Evolutionary conservation across 37 sponge, comb jelly and placozoan species (phyloP).

Genomic region (Haliclona indistincta): DNA sequence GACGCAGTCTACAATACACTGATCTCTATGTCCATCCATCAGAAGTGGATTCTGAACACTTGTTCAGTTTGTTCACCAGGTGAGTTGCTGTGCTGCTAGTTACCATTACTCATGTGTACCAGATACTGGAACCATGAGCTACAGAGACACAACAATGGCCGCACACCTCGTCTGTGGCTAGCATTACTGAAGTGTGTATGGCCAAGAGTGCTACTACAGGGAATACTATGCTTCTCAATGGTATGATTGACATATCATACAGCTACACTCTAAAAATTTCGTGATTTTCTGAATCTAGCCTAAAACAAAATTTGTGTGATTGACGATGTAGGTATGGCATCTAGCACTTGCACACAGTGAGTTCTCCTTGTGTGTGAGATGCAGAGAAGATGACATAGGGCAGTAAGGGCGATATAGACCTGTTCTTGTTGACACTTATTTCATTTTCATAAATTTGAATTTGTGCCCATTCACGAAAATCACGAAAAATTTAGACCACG

Average conservation of each 20-base stretch:
- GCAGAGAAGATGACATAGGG: no score
- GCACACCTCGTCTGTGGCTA: constrained; percentile 38
- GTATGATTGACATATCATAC: constrained; percentile 9
- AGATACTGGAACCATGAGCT: constrained; percentile 59
- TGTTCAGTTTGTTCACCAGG: constrained; percentile 57
- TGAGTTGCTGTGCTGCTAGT: neutral
- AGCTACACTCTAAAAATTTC: no score
- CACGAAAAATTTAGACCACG: no score
- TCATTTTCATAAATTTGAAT: no score
- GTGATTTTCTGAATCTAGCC: no score
- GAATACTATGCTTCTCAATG: constrained; percentile 12
- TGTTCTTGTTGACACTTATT: no score
- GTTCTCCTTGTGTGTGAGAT: no score
- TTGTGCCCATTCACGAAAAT: no score
- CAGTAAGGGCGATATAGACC: no score
- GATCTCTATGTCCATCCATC: constrained; percentile 64
- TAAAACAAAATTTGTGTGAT: no score
- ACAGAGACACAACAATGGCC: constrained; percentile 16
- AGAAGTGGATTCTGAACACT: constrained; percentile 47
- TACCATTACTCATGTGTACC: neutral
- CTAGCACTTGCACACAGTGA: no score
- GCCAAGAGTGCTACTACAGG: constrained; percentile 28
- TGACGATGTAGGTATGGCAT: no score
- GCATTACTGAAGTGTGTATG: constrained; percentile 35
- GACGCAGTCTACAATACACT: constrained; percentile 22